Evolutionary conservation across 2,797 vertebrate species (phyloP), one percentile per base, ranked within the genome.

Genomic region (Fratercula arctica): DNA sequence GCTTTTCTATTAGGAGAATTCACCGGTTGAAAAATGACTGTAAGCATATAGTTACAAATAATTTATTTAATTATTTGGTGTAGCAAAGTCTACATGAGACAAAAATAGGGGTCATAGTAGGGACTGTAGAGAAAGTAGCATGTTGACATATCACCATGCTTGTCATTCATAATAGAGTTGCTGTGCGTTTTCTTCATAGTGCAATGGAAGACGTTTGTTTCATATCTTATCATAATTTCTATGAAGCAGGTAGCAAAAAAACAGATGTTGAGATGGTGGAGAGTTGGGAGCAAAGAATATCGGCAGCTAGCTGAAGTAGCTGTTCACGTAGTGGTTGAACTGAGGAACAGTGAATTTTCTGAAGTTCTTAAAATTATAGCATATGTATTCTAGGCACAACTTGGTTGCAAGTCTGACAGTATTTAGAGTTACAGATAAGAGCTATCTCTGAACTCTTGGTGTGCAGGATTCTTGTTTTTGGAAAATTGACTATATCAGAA

Each of bases 131-230:
- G 61, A 54, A 69, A 33, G 39, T 24, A 59, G 8, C 1, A 2
- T 35, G 11, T 13, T 66, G 39, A 33, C 6, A 8, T 11, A 41
- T 57, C 0, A 20, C 24, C 6, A n/a, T 64, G 21, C 37, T 68
- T 48, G 6, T 48, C 29, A 24, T 53, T 73, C 1, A 2, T 63
- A 20, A 15, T 46, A 7, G 31, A 45, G 25, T 60, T 1, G 0
- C 31, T 85, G 51, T 24, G 14, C 6, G 19, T 48, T 28, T 90
- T 83, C 46, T 85, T 76, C 23, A 13, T 10, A 54, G 33, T 35
- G 33, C 29, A 50, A 0, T n/a, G 43, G 14, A 26, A 77, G 11
- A 17, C 2, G 0, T 23, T 61, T 87, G 8, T 20, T 93, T 90
- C 1, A 0, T 33, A 45, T 48, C 24, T 35, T 79, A 29, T 3